Conservation (phyloP, 2,888 invertebrate genomes). For the Phaedon cochleariae region DNA sequence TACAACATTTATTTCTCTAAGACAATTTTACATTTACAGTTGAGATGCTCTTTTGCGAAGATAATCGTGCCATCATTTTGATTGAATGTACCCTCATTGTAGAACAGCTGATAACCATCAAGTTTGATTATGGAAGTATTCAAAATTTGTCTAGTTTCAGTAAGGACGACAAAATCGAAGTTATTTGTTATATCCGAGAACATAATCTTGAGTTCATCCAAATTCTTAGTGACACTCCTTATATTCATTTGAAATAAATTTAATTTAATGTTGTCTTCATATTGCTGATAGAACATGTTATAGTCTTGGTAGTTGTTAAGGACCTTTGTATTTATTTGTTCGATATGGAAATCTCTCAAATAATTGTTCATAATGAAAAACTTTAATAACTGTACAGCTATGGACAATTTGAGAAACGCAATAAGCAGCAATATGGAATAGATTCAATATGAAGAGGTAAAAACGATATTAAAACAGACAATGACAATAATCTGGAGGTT, state of each 20-base stretch:
- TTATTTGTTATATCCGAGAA: not conserved
- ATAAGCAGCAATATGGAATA: no score
- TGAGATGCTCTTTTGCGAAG: not conserved
- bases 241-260: not conserved
- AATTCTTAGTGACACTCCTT: not conserved
- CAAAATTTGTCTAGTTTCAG: not conserved
- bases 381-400: no score
- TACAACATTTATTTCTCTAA: not conserved
- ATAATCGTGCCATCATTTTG: conserved; percentile 9
- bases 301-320: not conserved
- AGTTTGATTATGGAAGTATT: not conserved
- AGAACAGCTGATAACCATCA: conserved; percentile 4
- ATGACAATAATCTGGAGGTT: no score
- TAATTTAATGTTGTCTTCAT: not conserved
- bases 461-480: no score
- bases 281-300: not conserved
- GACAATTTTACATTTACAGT: not conserved
- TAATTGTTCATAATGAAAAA: not conserved
- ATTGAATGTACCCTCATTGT: not conserved
- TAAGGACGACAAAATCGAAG: not conserved
- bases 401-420: no score
- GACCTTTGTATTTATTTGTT: not conserved
- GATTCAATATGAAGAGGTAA: no score
- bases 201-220: no score
- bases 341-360: not conserved